A percentile compares a stretch with the other conserved stretches of the same genome.
Evolutionary conservation across 2,113 vertebrate species (phyloP).

Genomic region (Eublepharis macularius): DNA sequence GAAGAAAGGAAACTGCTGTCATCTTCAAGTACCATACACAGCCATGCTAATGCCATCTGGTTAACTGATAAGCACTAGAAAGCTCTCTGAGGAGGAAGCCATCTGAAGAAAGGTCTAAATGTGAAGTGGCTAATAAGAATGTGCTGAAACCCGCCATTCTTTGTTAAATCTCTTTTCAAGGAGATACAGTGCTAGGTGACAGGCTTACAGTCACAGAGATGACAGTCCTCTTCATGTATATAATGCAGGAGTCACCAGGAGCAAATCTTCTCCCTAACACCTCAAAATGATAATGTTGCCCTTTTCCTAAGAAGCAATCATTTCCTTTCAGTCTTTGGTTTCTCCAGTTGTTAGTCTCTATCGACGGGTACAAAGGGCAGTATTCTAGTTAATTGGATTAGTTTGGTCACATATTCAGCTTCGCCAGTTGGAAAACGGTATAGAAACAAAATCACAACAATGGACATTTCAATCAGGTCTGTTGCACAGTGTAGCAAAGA

Average conservation of each 20-base stretch:
- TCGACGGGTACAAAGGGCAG: not conserved
- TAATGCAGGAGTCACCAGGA: not conserved
- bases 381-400: slow-evolving; percentile 3
- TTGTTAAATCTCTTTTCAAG: slow-evolving; percentile 23
- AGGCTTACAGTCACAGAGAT: not conserved
- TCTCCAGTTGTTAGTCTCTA: not conserved
- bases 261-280: not conserved
- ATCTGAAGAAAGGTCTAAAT: not conserved
- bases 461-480: not conserved
- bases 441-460: slow-evolving; percentile 1
- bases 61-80: not conserved
- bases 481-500: not conserved
- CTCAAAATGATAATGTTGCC: not conserved
- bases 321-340: not conserved
- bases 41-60: not conserved
- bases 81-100: not conserved
- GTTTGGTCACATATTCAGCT: not conserved
- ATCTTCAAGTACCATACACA: not conserved
- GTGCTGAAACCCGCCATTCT: not conserved
- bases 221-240: not conserved
- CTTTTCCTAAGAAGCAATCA: not conserved
- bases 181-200: not conserved
- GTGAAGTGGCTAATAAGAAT: not conserved
- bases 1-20: not conserved
- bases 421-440: not conserved